Evolutionary conservation across 2,888 invertebrate genomes (phyloP).

Genomic region (Calliopum simillimum): DNA sequence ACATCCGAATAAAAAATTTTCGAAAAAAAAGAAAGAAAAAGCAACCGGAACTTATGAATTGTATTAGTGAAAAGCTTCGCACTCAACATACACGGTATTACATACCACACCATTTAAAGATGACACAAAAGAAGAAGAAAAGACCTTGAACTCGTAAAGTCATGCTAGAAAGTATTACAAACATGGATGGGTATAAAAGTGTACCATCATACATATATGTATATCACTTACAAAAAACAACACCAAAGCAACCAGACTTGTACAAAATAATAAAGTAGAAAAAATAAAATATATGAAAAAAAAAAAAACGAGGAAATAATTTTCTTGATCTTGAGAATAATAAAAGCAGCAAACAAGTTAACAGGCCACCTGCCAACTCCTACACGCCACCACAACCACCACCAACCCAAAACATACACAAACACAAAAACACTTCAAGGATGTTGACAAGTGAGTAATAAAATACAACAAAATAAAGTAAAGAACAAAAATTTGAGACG

Average conservation of each 20-base stretch:
- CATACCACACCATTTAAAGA: no score
- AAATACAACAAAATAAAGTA: not conserved
- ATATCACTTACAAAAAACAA: not conserved
- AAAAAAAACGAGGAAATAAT: slow-evolving; percentile 57
- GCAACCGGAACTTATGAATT: no score
- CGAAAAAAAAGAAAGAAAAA: no score
- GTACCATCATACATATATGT: slow-evolving; percentile 21
- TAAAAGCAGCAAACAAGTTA: slow-evolving; percentile 2
- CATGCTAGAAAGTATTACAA: slow-evolving; percentile 46
- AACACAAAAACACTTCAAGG: not conserved
- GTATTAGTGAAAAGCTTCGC: no score
- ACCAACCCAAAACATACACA: not conserved
- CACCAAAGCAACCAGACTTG: slow-evolving; percentile 7
- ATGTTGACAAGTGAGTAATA: slow-evolving; percentile 10
- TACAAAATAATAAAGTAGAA: slow-evolving; percentile 45
- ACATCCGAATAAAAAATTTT: no score
- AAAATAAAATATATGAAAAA: slow-evolving; percentile 45
- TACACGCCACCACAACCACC: no score
- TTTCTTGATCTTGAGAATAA: slow-evolving; percentile 54
- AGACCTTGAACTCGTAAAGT: slow-evolving; percentile 62
- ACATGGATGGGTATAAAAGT: slow-evolving; percentile 9
- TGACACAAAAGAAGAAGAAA: slow-evolving; percentile 16
- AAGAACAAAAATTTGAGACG: slow-evolving; percentile 10
- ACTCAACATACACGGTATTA: no score
- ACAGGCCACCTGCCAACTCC: not conserved